Evolutionary conservation across 2,888 invertebrate genomes (phyloP), one percentile per base, ranked within the genome.

Genomic region (Gnatocerus cornutus): DNA sequence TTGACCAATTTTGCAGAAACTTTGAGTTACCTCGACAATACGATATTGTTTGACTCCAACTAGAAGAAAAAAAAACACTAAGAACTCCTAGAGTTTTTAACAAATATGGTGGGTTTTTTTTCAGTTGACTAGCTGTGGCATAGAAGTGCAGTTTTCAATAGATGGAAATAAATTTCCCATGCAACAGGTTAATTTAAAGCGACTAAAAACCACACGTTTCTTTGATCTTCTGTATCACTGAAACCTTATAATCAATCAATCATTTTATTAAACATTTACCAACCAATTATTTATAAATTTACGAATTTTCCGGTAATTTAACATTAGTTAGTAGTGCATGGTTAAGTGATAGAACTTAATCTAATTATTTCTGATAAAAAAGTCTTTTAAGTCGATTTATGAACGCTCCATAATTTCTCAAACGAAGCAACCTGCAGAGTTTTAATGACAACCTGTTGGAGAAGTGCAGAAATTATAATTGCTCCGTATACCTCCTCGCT

Each of bases 371-470:
- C 6, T n/a, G 33, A 33, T 33, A 33, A 9, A 33, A 33, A 33
- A 33, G 33, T 33, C 33, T 33, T 33, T 33, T 33, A 33, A 33
- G 33, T 33, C 33, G 33, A 33, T 33, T 33, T 33, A 33, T 33
- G 33, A 33, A n/a, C 33, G 33, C 33, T 33, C 29, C 9, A 16
- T 27, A 46, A 46, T 46, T 46, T 37, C 10, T 33, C 16, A 37
- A 53, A 14, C 27, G 33, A 10, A 50, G 30, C 50, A 27, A 50
- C 30, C 50, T 53, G 33, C 13, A 53, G 41, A 58, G 13, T 16
- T 62, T 41, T 63, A 53, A 63, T 63, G 63, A 52, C 63, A 63
- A 63, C 63, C 63, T 63, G 63, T 63, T 63, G 63, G 48, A 12
- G 30, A 53, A 52, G 63, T 53, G 56, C 56, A 65, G 64, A 46